Conservation (phyloP, 2,113 vertebrate genomes). For the Gallinago paraguaiae region DNA sequence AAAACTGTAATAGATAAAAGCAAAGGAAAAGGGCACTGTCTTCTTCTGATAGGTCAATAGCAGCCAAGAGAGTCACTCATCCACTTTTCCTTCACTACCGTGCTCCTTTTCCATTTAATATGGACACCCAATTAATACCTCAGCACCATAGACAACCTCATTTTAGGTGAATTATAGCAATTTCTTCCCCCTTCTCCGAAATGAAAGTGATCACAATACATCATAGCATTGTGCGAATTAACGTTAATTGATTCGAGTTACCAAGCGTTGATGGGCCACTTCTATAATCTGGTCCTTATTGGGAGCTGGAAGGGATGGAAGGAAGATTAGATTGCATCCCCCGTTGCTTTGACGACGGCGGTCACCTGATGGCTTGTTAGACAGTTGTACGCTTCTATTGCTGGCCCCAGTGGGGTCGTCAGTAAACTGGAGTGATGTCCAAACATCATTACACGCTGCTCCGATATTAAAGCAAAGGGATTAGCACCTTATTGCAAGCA, state of each 20-base stretch:
- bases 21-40: slow-evolving; percentile 96
- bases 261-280: slow-evolving; percentile 83
- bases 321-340: slow-evolving; percentile 93
- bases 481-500: slow-evolving; percentile 99
- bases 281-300: slow-evolving; percentile 89
- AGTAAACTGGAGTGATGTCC: slow-evolving; percentile 91
- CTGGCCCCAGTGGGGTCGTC: slow-evolving; percentile 89
- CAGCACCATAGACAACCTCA: slow-evolving; percentile 85
- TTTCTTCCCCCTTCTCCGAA: slow-evolving; percentile 85
- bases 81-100: slow-evolving; percentile 87
- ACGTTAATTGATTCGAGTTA: slow-evolving; percentile 93
- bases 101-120: slow-evolving; percentile 98
- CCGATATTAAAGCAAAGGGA: slow-evolving; percentile 99
- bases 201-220: slow-evolving; percentile 87
- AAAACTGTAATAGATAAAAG: slow-evolving; percentile 95
- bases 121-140: slow-evolving; percentile 99
- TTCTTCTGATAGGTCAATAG: slow-evolving; percentile 99
- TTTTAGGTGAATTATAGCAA: slow-evolving; percentile 96
- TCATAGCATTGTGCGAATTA: slow-evolving; percentile 88
- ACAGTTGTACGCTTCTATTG: slow-evolving; percentile 86
- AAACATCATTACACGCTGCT: slow-evolving; percentile 92
- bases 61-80: slow-evolving; percentile 98
- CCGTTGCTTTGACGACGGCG: slow-evolving; percentile 85
- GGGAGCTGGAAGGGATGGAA: slow-evolving; percentile 88
- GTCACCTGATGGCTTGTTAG: slow-evolving; percentile 86